Base-by-base conservation (phyloP, 2,888 invertebrate species). In the Tortricodes alternella region DNA sequence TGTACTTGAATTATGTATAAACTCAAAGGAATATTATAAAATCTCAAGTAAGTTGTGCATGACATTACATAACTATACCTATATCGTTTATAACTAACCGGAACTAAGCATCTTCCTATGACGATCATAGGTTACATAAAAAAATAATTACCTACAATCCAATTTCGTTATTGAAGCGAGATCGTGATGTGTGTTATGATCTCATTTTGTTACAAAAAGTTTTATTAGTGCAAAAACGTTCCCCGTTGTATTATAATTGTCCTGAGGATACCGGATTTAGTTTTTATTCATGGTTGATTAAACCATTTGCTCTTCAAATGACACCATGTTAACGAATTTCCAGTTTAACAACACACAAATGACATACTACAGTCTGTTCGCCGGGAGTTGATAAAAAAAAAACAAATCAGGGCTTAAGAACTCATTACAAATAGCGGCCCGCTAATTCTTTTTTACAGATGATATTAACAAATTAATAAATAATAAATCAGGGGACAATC, bases 141-240 rank as follows among this genome's bases (percentile, higher is more conserved):
- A 64, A 68, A 63, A 52, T 59, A 63, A 64, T 65, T 64, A 59
- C 51, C 46, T 41, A 16, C 48, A 48, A 59, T 39, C 52, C 59
- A 60, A 63, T 61, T 59, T 52, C 52, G 64, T 61, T 62, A 68
- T 70, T 67, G 67, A 70, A 63, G 50, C 53, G 44, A 55, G 39
- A 50, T 49, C 53, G 38, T 53, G 50, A 46, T 53, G 23, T 46
- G 43, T 52, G 50, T 51, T 58, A 70, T 85, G 85, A 86, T 78
- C 81, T 85, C 84, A 85, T 80, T 83, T 65, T 64, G 48, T 55
- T 53, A 61, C 68, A 84, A 84, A 82, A 84, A 79, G 61, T 64
- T 76, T 79, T 73, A 82, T 78, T 79, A 75, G 61, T 66, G 68
- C 76, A 86, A 85, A 85, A 85, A 85, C 65, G 52, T 4, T 44